Evolutionary conservation across 2,113 vertebrate species (phyloP).

Genomic region (Capricornis sumatraensis): DNA sequence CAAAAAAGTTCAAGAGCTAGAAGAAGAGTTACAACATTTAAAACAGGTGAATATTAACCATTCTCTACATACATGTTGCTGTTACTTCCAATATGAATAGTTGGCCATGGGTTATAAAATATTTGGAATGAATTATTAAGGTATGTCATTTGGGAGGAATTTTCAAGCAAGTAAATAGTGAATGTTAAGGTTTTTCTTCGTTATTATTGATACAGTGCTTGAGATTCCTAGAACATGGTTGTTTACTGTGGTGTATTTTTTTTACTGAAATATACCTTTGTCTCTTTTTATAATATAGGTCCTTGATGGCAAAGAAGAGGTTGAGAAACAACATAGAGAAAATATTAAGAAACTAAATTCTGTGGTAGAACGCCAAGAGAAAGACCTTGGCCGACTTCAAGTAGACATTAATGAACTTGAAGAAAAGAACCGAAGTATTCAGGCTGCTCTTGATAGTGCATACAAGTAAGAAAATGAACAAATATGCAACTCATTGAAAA

Average conservation of each 20-base stretch:
- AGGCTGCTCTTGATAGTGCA: conserved; percentile 91
- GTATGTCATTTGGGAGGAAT: background rate
- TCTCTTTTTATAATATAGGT: conserved; percentile 80
- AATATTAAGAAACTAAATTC: conserved; percentile 94
- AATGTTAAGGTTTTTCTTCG: background rate
- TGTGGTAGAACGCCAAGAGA: conserved; percentile 93
- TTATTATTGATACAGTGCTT: background rate
- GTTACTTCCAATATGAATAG: background rate
- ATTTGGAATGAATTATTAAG: background rate
- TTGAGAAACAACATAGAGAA: conserved; percentile 96
- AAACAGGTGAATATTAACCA: conserved; percentile 85
- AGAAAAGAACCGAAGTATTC: conserved; percentile 91
- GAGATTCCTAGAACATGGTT: background rate
- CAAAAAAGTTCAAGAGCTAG: conserved; percentile 91
- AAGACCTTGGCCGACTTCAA: conserved; percentile 87
- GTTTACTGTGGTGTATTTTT: background rate
- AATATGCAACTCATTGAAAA: background rate
- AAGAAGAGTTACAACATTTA: conserved; percentile 91
- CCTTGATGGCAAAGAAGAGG: conserved; percentile 95
- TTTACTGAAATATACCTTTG: background rate
- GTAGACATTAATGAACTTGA: conserved; percentile 87
- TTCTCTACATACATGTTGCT: background rate
- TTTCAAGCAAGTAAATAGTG: background rate
- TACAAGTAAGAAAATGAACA: conserved; percentile 86
- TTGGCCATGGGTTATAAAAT: background rate